Percentiles rank a stretch among this genome's conserved stretches.
Conservation (phyloP, 2,113 vertebrate species). For the Ivindomyrus marchei region DNA sequence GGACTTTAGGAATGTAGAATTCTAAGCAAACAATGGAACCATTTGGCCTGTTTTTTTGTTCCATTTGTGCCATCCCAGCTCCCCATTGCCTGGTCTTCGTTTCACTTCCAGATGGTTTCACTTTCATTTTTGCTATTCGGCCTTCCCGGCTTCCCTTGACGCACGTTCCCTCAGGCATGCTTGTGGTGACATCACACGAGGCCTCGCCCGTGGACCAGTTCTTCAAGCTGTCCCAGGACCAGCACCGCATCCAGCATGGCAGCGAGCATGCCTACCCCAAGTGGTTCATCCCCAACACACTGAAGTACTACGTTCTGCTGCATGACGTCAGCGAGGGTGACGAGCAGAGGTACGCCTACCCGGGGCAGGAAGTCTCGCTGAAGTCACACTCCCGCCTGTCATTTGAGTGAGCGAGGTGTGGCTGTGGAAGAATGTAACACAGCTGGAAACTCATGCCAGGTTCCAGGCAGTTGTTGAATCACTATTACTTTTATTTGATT, state of each 20-base stretch:
- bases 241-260: conserved; percentile 92
- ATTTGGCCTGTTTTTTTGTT: background rate
- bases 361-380: background rate
- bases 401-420: background rate
- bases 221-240: conserved; percentile 90
- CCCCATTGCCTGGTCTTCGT: background rate
- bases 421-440: background rate
- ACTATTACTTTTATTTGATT: background rate
- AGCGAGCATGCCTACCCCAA: conserved; percentile 85
- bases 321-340: conserved; percentile 84
- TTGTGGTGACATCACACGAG: conserved; percentile 89
- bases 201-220: conserved; percentile 86
- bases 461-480: background rate
- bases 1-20: background rate
- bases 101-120: background rate
- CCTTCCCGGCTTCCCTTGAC: conserved; percentile 19
- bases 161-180: conserved; percentile 67
- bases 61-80: background rate
- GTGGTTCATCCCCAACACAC: conserved; percentile 97
- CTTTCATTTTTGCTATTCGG: background rate
- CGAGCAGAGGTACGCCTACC: conserved; percentile 72
- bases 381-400: background rate
- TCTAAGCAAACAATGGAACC: background rate
- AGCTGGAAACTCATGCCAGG: background rate
- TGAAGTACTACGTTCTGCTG: conserved; percentile 93